Evolutionary conservation across 2,797 vertebrate genomes (phyloP), one percentile per base, ranked within the genome.

Genomic region (Aeoliscus strigatus): DNA sequence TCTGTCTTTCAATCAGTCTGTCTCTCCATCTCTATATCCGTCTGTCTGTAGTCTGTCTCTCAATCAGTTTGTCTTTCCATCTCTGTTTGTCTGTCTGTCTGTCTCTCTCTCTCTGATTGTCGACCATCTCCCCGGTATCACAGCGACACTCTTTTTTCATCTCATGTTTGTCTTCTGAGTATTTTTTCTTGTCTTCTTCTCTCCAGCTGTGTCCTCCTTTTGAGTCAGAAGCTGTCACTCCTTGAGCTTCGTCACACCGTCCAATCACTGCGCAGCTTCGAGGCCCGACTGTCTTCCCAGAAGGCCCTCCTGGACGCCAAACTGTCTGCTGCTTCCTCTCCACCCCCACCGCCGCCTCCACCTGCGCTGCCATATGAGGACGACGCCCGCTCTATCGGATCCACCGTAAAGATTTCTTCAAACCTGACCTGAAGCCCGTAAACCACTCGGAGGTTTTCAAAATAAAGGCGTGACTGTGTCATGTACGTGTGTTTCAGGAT

Each of bases 181-280:
- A 4, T 33, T 12, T 27, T 3, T 37, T 12, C 42, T 16, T 37
- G 2, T 41, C 8, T 17, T 2, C 11, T 0, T 27, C 13, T 30
- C 5, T 39, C 32, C 66, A 98, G 94, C 77, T 87, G 89, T 60
- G 94, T 97, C 49, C 86, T 96, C 42, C 75, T 97, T 40, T 85
- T 98, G 45, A 92, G 90, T 73, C 94, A 97, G 77, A 97, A 94
- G 50, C 91, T 97, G 39, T 85, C 93, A 0, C 84, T 98, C 17
- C 91, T 95, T 42, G 95, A 97, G 70, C 83, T 97, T 10, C 91
- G 91, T 40, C 93, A 97, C 46, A 90, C 90, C 0, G 89, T 97
- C 60, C 94, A 97, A 57, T 90, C 93, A 1, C 77, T 98, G 63
- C 92, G 83, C 36, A 89, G 93, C 69, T 90, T 91, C 0, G 92